Percentiles rank a stretch among this genome's conserved stretches.
phyloP scores from a whole-genome alignment of 1,140 invertebrate genomes.

The Homarus americanus region DNA sequence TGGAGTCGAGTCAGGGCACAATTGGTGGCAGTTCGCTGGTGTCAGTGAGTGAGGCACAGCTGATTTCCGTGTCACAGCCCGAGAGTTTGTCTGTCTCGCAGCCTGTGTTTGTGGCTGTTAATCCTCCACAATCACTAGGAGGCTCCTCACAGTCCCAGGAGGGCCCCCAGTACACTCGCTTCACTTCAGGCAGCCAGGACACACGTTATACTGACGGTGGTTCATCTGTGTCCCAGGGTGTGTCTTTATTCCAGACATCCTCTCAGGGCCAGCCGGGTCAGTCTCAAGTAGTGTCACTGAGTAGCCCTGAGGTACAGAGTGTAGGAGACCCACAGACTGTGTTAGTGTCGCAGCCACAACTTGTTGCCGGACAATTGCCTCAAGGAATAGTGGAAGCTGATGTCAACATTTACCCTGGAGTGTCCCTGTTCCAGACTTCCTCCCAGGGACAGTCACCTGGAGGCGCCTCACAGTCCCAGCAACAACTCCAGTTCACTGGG shows the following conservation, averaged over 20 bases:
- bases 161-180: not conserved
- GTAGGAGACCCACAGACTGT: conserved; percentile 16
- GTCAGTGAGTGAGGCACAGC: conserved; percentile 16
- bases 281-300: not conserved
- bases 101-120: not conserved
- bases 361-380: not conserved
- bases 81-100: not conserved
- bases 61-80: conserved; percentile 17
- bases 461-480: no score
- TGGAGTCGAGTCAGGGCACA: conserved; percentile 2
- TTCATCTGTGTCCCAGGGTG: not conserved
- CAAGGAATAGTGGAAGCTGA: not conserved
- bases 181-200: not conserved
- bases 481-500: no score
- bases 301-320: not conserved
- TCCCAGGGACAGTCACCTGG: not conserved
- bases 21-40: conserved; percentile 26
- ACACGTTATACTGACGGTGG: not conserved
- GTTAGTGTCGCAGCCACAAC: not conserved
- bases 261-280: not conserved
- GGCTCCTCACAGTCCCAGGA: not conserved
- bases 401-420: not conserved
- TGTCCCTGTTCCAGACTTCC: not conserved
- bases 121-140: not conserved
- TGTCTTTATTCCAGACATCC: not conserved